Percentiles rank a stretch among this genome's conserved stretches.
Conservation (phyloP, 2,797 vertebrate species). For the Spondyliosoma cantharus region DNA sequence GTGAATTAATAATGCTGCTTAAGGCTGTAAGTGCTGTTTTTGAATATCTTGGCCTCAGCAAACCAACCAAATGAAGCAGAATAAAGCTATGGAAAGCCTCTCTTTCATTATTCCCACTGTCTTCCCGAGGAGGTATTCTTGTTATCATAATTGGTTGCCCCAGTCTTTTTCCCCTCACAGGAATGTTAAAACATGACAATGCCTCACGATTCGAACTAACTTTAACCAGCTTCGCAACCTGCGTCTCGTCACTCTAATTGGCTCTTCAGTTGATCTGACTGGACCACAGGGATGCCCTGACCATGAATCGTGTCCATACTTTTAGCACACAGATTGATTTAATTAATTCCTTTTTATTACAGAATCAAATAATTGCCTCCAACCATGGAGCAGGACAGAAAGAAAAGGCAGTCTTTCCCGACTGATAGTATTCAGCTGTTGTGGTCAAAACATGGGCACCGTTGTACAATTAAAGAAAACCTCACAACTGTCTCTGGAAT, state of each 20-base stretch:
- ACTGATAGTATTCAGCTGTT: background rate
- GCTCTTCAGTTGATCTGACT: conserved; percentile 89
- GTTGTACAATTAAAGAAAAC: too few species aligned
- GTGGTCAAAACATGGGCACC: too few species aligned
- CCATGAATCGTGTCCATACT: conserved; percentile 78
- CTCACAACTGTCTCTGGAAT: too few species aligned
- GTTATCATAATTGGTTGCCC: conserved; percentile 85
- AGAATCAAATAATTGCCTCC: conserved; percentile 5
- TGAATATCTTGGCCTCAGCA: conserved; percentile 72
- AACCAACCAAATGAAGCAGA: conserved; percentile 81
- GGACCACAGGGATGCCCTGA: conserved; percentile 83
- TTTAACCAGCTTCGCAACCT: conserved; percentile 90
- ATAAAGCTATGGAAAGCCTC: conserved; percentile 56
- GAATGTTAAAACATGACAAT: conserved; percentile 73
- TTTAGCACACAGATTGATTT: conserved; percentile 41
- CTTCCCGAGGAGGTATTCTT: conserved; percentile 79
- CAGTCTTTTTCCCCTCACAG: conserved; percentile 64
- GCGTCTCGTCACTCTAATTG: conserved; percentile 89
- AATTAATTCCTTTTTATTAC: conserved; percentile 20
- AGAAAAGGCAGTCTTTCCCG: background rate
- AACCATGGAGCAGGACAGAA: background rate
- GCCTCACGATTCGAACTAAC: conserved; percentile 78
- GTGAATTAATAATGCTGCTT: conserved; percentile 78
- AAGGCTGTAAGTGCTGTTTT: conserved; percentile 77
- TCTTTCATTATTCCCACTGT: conserved; percentile 69